Base-by-base conservation (phyloP, 2,113 vertebrate species). In the Chionomys nivalis region DNA sequence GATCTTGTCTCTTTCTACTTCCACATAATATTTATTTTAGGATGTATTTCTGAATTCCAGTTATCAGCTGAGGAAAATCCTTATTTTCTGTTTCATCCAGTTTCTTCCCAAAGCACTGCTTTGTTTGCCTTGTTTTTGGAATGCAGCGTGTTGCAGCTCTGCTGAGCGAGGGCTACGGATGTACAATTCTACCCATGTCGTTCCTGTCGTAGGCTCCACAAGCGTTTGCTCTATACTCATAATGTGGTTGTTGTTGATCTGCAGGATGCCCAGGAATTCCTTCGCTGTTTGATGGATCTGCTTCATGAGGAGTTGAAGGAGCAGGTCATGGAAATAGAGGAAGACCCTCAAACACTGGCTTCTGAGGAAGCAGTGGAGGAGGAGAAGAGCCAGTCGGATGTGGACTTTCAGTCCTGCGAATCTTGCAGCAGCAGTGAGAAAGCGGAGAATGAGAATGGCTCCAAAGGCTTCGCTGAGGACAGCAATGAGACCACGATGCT, bases 271-370 rank as follows among this genome's bases (percentile, higher is more conserved):
- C 99, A 99, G 97, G 99, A 99, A 97, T 99, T 99, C 98, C 98
- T 99, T 95, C 99, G 99, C 91, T 99, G 99, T 96, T 97, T 99
- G 82, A 99, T 99, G 99, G 99, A 99, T 98, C 99, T 99, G 86
- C 99, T 99, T 94, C 99, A 99, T 58, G 99, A 99, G 97, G 99
- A 99, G 96, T 98, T 99, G 92, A 99, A 99, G 97, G 99, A 99
- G 95, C 97, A 98, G 0, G 85, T 99, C 96, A 97, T 99, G 13
- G 99, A 99, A 95, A 97, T 98, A 19, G 99, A 99, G 65, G 99
- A 99, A 97, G 98, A 98, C 63, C 98, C 98, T 76, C 98, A 97
- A 68, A 17, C 94, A 44, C n/a, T 98, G 90, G 96, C 93, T 0
- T 95, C 98, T 96, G 99, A 99, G 47, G 98, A 99, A 70, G 94